Percentiles rank a stretch among this genome's conserved stretches.
Evolutionary conservation across 2,888 invertebrate genomes (phyloP).

Genomic region (Euzophera pinguis): DNA sequence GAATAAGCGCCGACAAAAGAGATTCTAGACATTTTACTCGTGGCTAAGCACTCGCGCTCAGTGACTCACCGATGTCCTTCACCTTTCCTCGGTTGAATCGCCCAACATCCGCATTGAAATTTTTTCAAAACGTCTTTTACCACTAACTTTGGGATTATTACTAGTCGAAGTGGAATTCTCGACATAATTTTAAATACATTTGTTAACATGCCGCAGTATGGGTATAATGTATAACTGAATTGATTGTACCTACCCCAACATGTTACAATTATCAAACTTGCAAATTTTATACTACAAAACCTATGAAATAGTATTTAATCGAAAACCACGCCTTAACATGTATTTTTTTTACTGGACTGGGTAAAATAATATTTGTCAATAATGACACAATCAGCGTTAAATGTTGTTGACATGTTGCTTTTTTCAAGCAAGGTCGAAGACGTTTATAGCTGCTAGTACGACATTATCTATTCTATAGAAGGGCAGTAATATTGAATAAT

Average conservation of each 20-base stretch:
- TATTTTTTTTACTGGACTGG: not conserved
- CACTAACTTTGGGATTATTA: too few species aligned
- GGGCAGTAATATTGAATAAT: too few species aligned
- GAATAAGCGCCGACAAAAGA: conserved; percentile 20
- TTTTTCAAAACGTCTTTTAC: conserved; percentile 38
- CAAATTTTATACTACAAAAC: too few species aligned
- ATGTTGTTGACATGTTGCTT: conserved; percentile 17
- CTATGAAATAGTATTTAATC: too few species aligned
- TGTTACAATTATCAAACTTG: too few species aligned
- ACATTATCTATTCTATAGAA: too few species aligned
- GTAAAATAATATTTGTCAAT: conserved; percentile 18
- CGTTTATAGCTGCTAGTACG: too few species aligned
- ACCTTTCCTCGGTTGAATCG: conserved; percentile 49
- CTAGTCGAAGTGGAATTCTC: too few species aligned
- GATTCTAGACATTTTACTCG: conserved; percentile 45
- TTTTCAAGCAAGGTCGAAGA: conserved; percentile 29
- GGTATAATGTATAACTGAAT: too few species aligned
- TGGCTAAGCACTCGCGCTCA: conserved; percentile 40
- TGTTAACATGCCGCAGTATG: too few species aligned
- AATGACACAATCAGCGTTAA: conserved; percentile 23
- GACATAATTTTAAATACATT: not conserved
- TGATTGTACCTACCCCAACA: too few species aligned
- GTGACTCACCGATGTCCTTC: conserved; percentile 71
- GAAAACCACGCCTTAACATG: not conserved
- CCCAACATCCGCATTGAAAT: conserved; percentile 62